phyloP scores from a whole-genome alignment of 1,140 invertebrate genomes.

The Heliconius himera region DNA sequence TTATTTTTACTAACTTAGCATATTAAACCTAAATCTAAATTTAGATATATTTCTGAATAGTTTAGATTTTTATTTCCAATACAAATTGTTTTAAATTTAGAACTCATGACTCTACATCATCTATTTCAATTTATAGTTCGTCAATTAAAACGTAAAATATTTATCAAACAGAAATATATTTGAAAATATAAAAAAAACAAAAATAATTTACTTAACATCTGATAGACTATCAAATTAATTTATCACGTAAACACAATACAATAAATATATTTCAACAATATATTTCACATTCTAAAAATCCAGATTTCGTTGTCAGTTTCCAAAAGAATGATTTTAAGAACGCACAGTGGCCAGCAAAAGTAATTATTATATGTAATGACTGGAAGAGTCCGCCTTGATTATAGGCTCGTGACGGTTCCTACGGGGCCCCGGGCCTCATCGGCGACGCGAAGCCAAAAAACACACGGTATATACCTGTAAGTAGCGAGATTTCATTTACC shows the following conservation, averaged over 20 bases:
- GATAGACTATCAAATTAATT: slow-evolving; percentile 28
- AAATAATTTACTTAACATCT: not conserved
- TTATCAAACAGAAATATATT: not conserved
- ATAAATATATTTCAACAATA: not conserved
- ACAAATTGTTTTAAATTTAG: not conserved
- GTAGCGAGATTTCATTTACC: slow-evolving; percentile 20
- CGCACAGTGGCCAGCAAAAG: slow-evolving; percentile 49
- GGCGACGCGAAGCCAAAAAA: slow-evolving; percentile 28
- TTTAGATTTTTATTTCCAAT: too few relatives aligned
- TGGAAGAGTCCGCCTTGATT: slow-evolving; percentile 60
- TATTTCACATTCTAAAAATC: slow-evolving; percentile 1
- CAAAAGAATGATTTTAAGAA: slow-evolving; percentile 58
- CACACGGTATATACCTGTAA: slow-evolving; percentile 18
- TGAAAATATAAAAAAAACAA: slow-evolving; percentile 1
- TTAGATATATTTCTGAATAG: too few relatives aligned
- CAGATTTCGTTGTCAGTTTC: slow-evolving; percentile 47
- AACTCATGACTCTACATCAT: not conserved
- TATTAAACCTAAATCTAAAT: too few relatives aligned
- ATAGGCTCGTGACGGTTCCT: slow-evolving; percentile 39
- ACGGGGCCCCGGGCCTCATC: slow-evolving; percentile 28
- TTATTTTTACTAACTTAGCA: too few relatives aligned
- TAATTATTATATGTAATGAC: slow-evolving; percentile 58
- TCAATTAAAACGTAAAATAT: not conserved
- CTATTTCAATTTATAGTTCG: not conserved
- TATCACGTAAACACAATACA: not conserved